phyloP scores from a whole-genome alignment of 2,113 vertebrate genomes.

The Nerophis ophidion region DNA sequence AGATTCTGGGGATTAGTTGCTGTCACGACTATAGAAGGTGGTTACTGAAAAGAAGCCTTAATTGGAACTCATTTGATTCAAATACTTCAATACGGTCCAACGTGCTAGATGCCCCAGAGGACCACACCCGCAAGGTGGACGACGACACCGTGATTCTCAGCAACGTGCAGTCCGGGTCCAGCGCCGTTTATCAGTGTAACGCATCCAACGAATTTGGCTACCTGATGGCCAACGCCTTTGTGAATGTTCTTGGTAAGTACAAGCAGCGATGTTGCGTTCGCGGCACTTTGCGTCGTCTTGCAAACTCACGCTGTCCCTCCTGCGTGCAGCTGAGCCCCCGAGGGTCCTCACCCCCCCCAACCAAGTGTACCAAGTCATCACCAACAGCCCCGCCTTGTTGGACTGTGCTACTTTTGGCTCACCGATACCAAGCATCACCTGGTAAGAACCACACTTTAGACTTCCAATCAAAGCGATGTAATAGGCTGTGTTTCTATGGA shows the following conservation, averaged over 20 bases:
- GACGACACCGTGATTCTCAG: constrained; percentile 86
- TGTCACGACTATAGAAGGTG: background rate
- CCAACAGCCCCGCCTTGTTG: constrained; percentile 78
- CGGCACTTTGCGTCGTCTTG: background rate
- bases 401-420: constrained; percentile 91
- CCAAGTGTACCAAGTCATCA: constrained; percentile 84
- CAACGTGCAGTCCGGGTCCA: constrained; percentile 83
- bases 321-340: constrained; percentile 81
- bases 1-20: too few species aligned
- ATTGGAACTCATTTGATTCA: background rate
- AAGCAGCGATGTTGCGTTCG: background rate
- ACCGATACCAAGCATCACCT: constrained; percentile 85
- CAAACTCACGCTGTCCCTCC: background rate
- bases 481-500: constrained; percentile 29
- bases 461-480: background rate
- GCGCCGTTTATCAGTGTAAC: constrained; percentile 93
- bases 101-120: constrained; percentile 78
- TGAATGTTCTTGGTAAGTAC: constrained; percentile 88
- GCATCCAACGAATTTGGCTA: constrained; percentile 95
- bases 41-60: background rate
- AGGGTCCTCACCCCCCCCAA: constrained; percentile 83
- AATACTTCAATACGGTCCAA: background rate
- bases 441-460: constrained; percentile 67
- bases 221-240: constrained; percentile 89
- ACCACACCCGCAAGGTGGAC: constrained; percentile 82